phyloP scores from a whole-genome alignment of 2,888 invertebrate genomes.

The Acrobasis consociella region DNA sequence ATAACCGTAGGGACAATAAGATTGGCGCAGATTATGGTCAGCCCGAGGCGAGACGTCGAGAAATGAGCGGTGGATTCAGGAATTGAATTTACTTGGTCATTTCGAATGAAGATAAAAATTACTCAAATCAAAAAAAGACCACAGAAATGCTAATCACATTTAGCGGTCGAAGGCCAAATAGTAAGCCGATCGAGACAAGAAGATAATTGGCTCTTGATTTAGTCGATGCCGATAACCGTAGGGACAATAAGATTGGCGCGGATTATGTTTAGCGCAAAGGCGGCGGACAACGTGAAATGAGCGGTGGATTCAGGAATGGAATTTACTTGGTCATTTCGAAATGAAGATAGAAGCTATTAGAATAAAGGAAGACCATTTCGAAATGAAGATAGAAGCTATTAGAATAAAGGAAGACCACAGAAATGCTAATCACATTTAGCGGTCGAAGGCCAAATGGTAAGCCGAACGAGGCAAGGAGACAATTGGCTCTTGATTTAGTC shows the following conservation, averaged over 20 bases:
- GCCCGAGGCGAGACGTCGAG: too few species aligned
- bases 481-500: background rate
- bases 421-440: conserved; percentile 28
- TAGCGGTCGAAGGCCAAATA: conserved; percentile 48
- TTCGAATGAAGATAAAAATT: too few species aligned
- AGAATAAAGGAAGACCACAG: background rate
- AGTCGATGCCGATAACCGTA: conserved; percentile 36
- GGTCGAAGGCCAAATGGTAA: conserved; percentile 49
- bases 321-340: background rate
- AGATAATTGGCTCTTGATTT: conserved; percentile 63
- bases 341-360: background rate
- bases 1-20: conserved; percentile 18
- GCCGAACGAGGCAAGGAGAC: conserved; percentile 23
- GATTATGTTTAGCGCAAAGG: background rate
- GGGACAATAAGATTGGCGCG: conserved; percentile 18
- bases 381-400: background rate
- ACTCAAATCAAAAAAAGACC: too few species aligned
- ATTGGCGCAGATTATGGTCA: conserved; percentile 11
- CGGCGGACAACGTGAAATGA: background rate
- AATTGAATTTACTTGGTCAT: too few species aligned
- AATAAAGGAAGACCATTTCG: background rate
- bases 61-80: background rate
- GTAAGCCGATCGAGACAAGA: conserved; percentile 39
- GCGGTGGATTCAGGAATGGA: background rate
- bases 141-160: conserved; percentile 22